These are phyloP conservation scores for Galemys pyrenaicus DNA, from an alignment of 2,113 vertebrate species.

Conservation along the genomic window DNA sequence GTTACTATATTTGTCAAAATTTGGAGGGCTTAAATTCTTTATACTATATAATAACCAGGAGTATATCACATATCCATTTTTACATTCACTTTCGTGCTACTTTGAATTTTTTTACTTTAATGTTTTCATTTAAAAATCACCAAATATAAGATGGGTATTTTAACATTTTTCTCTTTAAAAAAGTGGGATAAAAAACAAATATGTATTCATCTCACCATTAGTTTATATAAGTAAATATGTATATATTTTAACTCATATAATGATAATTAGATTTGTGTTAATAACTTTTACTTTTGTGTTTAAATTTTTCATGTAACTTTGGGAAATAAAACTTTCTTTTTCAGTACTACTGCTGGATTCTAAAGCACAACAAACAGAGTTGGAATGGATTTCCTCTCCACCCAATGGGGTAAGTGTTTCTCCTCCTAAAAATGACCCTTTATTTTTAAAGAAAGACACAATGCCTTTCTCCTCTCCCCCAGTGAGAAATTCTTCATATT, in stretches of 20 bases:
- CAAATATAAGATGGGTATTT: neutral
- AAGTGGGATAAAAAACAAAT: slow-evolving; percentile 21
- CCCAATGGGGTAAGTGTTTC: slow-evolving; percentile 94
- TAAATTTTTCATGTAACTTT: slow-evolving; percentile 63
- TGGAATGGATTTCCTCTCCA: slow-evolving; percentile 99
- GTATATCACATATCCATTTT: neutral
- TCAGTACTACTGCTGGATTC: slow-evolving; percentile 98
- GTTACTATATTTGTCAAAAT: slow-evolving; percentile 7
- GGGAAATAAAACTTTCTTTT: slow-evolving; percentile 51
- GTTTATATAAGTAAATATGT: slow-evolving; percentile 29
- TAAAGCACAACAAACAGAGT: slow-evolving; percentile 99
- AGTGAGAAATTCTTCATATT: slow-evolving; percentile 41
- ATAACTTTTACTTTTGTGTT: neutral
- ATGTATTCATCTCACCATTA: neutral
- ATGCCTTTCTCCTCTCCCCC: neutral
- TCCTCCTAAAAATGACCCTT: neutral
- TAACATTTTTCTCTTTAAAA: neutral
- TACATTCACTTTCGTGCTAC: neutral
- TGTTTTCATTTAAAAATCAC: slow-evolving; percentile 10
- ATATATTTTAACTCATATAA: slow-evolving; percentile 20
- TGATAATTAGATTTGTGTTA: neutral
- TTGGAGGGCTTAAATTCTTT: neutral
- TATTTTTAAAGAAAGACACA: slow-evolving; percentile 57
- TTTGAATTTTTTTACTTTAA: neutral
- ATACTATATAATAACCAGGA: neutral